Evolutionary conservation across 1,140 invertebrate genomes (phyloP).

Genomic region (Pemphigus obesinymphae): DNA sequence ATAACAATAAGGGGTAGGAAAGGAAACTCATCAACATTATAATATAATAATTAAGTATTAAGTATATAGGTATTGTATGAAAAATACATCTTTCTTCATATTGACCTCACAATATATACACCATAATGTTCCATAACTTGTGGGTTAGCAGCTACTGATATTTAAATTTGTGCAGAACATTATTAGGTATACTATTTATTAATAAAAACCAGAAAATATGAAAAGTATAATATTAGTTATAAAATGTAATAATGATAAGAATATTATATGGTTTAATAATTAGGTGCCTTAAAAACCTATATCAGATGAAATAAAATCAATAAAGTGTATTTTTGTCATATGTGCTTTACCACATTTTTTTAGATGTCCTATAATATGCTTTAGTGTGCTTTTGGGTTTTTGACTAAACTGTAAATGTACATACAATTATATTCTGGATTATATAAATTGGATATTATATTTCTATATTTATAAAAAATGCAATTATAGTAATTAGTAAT

Average conservation of each 20-base stretch:
- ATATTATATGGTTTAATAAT: conserved; percentile 21
- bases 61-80: conserved; percentile 31
- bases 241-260: conserved; percentile 16
- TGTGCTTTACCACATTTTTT: too few relatives aligned
- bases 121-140: conserved; percentile 13
- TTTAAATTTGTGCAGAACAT: conserved; percentile 22
- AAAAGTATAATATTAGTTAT: neutral
- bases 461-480: too few relatives aligned
- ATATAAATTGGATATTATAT: too few relatives aligned
- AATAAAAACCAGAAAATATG: conserved; percentile 6
- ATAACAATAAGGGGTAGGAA: conserved; percentile 1
- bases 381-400: too few relatives aligned
- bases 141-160: neutral
- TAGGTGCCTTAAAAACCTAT: conserved; percentile 19
- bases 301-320: neutral
- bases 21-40: neutral
- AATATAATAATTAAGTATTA: conserved; percentile 16
- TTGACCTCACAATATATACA: conserved; percentile 11
- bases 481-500: too few relatives aligned
- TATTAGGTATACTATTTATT: neutral
- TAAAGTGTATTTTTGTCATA: too few relatives aligned
- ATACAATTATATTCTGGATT: too few relatives aligned
- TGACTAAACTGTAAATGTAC: too few relatives aligned
- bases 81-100: conserved; percentile 32
- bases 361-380: too few relatives aligned